Conservation (phyloP, 2,113 vertebrate genomes). For the Physeter macrocephalus region DNA sequence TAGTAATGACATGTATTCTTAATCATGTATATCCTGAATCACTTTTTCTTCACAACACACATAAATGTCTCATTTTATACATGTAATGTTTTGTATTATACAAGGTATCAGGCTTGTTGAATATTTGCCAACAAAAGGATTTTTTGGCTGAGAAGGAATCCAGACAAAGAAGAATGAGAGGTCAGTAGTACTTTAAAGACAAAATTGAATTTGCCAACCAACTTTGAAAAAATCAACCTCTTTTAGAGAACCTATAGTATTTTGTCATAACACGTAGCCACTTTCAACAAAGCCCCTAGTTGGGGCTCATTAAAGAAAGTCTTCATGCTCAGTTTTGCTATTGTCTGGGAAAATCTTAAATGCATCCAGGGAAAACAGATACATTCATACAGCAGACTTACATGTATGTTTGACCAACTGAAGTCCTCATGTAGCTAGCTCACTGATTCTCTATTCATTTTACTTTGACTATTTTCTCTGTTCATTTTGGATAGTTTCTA, state of each 20-base stretch:
- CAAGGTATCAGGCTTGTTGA: not conserved
- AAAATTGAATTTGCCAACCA: not conserved
- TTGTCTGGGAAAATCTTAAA: not conserved
- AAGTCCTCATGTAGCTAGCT: not conserved
- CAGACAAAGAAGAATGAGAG: not conserved
- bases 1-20: not conserved
- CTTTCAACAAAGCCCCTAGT: not conserved
- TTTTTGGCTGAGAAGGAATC: not conserved
- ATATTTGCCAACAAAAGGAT: not conserved
- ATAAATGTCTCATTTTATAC: not conserved
- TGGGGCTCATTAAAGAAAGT: not conserved
- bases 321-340: not conserved
- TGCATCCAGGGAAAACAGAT: not conserved
- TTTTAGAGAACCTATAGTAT: not conserved
- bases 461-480: not conserved
- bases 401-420: not conserved
- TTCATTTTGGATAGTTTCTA: not conserved
- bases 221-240: not conserved
- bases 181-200: not conserved
- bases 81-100: not conserved
- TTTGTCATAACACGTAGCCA: not conserved
- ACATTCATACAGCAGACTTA: not conserved
- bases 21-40: not conserved
- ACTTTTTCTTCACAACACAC: not conserved
- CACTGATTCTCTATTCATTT: not conserved